Evolutionary conservation across 2,113 vertebrate species (phyloP).

Genomic region (Chroicocephalus ridibundus): DNA sequence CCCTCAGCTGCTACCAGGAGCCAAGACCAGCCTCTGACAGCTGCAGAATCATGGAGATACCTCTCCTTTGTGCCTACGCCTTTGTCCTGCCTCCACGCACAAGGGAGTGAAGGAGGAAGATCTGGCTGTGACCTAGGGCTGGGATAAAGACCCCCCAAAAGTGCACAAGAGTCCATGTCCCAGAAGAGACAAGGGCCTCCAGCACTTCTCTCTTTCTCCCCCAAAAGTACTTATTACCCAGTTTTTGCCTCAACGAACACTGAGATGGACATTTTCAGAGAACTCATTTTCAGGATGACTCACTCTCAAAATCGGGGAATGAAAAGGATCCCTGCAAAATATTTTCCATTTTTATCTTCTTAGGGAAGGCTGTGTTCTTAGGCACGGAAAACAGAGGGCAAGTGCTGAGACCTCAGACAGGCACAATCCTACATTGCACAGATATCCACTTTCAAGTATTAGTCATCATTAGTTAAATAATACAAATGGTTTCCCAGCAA

Average conservation of each 20-base stretch:
- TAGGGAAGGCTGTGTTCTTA: not conserved
- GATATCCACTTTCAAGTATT: not conserved
- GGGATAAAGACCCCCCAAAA: not conserved
- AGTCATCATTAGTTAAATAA: conserved; percentile 10
- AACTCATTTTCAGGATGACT: not conserved
- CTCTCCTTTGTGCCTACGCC: fast-evolving
- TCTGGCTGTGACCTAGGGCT: not conserved
- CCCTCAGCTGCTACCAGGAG: not conserved
- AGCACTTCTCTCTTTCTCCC: not conserved
- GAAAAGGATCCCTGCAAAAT: not conserved
- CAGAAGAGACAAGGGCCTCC: not conserved
- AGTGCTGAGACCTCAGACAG: not conserved
- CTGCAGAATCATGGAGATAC: not conserved
- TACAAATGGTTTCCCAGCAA: conserved; percentile 20
- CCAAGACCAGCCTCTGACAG: not conserved
- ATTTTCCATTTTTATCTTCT: not conserved
- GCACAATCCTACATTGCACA: not conserved
- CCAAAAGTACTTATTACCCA: not conserved
- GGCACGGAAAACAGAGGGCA: not conserved
- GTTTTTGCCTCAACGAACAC: not conserved
- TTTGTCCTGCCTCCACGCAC: not conserved
- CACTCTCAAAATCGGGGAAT: not conserved
- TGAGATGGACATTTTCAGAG: not conserved
- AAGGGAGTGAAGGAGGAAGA: not conserved
- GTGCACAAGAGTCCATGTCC: fast-evolving